A percentile compares a stretch with the other conserved stretches of the same genome.
phyloP scores from a whole-genome alignment of 2,888 invertebrate species.

The Dasypolia templi region DNA sequence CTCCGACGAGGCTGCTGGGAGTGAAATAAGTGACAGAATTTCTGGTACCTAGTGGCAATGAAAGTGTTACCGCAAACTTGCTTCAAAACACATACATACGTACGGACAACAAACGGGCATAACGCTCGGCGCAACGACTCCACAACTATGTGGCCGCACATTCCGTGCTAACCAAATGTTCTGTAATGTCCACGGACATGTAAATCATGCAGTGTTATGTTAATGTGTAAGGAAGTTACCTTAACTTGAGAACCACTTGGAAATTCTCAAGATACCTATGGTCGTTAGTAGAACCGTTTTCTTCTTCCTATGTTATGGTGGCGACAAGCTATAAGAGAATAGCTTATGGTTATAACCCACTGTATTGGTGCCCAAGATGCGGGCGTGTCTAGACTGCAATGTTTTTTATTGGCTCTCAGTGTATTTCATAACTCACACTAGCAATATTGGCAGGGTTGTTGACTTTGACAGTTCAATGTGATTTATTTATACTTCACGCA shows the following conservation, averaged over 20 bases:
- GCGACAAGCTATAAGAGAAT: too few species aligned
- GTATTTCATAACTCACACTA: neutral
- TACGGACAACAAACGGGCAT: constrained; percentile 10
- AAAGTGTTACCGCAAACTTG: constrained; percentile 10
- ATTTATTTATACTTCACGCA: too few species aligned
- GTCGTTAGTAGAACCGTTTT: neutral
- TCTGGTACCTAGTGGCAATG: constrained; percentile 9
- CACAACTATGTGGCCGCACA: constrained; percentile 37
- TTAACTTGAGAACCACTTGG: constrained; percentile 1
- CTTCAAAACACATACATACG: neutral
- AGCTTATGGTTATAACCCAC: neutral
- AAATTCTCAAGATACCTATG: neutral
- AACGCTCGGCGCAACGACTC: constrained; percentile 9
- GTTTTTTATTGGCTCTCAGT: neutral
- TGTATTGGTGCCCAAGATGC: too few species aligned
- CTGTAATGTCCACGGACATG: neutral
- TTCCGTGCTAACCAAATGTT: constrained; percentile 22
- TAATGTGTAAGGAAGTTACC: neutral
- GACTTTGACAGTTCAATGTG: neutral
- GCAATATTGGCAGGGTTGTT: neutral
- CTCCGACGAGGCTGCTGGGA: too few species aligned
- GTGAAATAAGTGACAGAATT: constrained; percentile 17
- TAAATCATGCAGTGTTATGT: neutral
- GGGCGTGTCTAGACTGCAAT: neutral
- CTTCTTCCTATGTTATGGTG: neutral